Conservation (phyloP, 2,797 vertebrate genomes). For the Carapus acus region DNA sequence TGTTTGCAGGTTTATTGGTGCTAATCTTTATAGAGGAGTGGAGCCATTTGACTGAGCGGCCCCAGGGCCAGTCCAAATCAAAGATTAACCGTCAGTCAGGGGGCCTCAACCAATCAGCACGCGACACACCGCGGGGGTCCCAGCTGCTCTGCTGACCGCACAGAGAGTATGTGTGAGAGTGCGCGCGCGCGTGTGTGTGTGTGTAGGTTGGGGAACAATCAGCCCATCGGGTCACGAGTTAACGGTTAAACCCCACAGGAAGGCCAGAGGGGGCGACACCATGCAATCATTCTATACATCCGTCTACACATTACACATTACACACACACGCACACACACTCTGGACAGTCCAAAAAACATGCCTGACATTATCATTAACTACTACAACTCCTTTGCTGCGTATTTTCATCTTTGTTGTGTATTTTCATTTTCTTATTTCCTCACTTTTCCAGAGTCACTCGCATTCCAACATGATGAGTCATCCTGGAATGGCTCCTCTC, state of each 20-base stretch:
- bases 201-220: too few species aligned
- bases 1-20: neutral
- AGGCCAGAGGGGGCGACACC: conserved; percentile 4
- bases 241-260: conserved; percentile 47
- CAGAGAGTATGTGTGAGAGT: too few species aligned
- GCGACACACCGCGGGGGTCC: conserved; percentile 15
- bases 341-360: neutral
- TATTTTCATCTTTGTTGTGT: too few species aligned
- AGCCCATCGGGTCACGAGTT: conserved; percentile 46
- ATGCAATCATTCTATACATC: conserved; percentile 38
- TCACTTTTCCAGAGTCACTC: too few species aligned
- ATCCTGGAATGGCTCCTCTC: too few species aligned
- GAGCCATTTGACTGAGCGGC: conserved; percentile 7
- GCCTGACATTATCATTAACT: too few species aligned
- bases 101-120: conserved; percentile 35
- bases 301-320: conserved; percentile 33
- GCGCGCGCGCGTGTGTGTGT: too few species aligned
- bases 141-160: conserved; percentile 45
- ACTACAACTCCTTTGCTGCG: too few species aligned
- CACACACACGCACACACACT: neutral
- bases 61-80: conserved; percentile 40
- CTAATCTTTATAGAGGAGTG: neutral
- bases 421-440: too few species aligned
- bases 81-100: conserved; percentile 59
- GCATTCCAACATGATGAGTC: too few species aligned